These are phyloP conservation scores for Cheilosia urbana DNA, from an alignment of 2,888 invertebrate species.

Conservation along the genomic window DNA sequence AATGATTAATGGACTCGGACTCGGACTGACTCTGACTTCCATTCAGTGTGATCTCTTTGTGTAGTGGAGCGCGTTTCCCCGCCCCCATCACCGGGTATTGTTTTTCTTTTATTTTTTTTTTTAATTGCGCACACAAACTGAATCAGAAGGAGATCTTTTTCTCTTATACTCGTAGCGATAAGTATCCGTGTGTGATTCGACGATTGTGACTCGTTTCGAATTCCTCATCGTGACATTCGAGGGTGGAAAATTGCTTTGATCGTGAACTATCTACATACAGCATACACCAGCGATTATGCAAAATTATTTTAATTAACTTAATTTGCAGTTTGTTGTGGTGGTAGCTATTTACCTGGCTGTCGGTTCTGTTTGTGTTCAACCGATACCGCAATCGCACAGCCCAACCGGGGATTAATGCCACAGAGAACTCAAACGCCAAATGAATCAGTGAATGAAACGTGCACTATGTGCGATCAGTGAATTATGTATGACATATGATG, in stretches of 20 bases:
- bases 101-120: neutral
- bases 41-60: constrained; percentile 21
- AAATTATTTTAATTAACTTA: constrained; percentile 75
- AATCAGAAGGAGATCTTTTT: constrained; percentile 35
- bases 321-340: constrained; percentile 54
- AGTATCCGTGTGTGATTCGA: neutral
- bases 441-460: constrained; percentile 66
- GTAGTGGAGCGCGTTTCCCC: neutral
- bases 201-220: neutral
- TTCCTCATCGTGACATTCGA: constrained; percentile 55
- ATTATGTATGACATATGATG: constrained; percentile 63
- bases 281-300: constrained; percentile 55
- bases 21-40: no score
- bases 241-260: constrained; percentile 74
- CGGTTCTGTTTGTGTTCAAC: constrained; percentile 40
- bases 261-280: constrained; percentile 67
- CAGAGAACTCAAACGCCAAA: constrained; percentile 31
- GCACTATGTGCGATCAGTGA: constrained; percentile 39
- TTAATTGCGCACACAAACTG: constrained; percentile 44
- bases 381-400: constrained; percentile 34
- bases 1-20: constrained; percentile 67
- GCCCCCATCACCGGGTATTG: neutral
- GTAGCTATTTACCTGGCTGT: constrained; percentile 15
- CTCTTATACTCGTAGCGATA: neutral
- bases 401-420: constrained; percentile 5